phyloP scores from a whole-genome alignment of 2,113 vertebrate genomes.

The Nesogale talazaci region DNA sequence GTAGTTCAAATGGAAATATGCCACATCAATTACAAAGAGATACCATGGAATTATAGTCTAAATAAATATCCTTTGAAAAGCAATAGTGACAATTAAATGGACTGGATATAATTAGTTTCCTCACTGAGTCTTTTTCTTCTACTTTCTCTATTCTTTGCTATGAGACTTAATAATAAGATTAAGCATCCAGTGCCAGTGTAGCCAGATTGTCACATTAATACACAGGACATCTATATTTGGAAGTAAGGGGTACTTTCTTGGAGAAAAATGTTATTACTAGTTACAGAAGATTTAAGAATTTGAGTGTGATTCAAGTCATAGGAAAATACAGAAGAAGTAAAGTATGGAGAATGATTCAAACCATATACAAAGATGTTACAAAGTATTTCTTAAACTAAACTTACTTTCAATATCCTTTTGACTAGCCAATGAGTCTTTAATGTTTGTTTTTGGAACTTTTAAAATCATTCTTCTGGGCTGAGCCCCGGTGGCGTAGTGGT shows the following conservation, averaged over 20 bases:
- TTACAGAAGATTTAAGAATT: conserved; percentile 40
- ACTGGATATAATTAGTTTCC: conserved; percentile 26
- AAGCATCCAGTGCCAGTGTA: neutral
- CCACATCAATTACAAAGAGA: conserved; percentile 6
- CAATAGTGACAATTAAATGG: conserved; percentile 22
- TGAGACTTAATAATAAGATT: conserved; percentile 59
- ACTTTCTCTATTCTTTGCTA: conserved; percentile 29
- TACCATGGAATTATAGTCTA: neutral
- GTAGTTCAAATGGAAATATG: neutral
- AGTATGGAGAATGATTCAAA: conserved; percentile 20
- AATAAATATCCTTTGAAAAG: conserved; percentile 28
- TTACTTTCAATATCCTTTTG: neutral
- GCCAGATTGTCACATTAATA: neutral
- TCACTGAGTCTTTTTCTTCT: neutral
- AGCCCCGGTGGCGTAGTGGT: too few relatives aligned
- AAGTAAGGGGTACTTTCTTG: conserved; percentile 23
- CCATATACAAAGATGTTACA: neutral
- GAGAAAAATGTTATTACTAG: neutral
- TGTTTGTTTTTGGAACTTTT: conserved; percentile 28
- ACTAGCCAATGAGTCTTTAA: neutral
- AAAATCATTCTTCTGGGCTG: conserved; percentile 15
- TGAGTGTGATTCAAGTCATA: conserved; percentile 14
- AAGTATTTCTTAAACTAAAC: conserved; percentile 26
- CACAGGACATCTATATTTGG: neutral
- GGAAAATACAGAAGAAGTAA: conserved; percentile 22